phyloP scores from a whole-genome alignment of 2,888 invertebrate genomes.

The Tanytarsus gracilentus region DNA sequence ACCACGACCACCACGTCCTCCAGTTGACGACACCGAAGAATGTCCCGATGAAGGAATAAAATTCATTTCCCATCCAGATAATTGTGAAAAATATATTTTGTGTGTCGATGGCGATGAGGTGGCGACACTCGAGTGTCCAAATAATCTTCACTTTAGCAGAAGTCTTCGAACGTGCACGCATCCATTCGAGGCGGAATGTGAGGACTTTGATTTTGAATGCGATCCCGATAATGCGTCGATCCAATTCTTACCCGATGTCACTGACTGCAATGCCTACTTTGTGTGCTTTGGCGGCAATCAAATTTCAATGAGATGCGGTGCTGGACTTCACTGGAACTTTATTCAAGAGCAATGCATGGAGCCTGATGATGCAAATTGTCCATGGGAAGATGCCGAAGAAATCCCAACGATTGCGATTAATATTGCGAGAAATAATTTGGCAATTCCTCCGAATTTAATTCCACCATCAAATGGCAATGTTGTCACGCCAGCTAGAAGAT shows the following conservation, averaged over 20 bases:
- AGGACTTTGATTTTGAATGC: background rate
- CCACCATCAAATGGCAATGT: too few species aligned
- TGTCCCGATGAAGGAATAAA: conserved; percentile 17
- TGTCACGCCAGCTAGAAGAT: too few species aligned
- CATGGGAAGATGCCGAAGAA: background rate
- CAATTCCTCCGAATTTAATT: too few species aligned
- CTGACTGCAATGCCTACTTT: background rate
- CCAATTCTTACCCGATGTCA: background rate
- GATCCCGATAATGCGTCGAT: background rate
- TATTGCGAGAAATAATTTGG: too few species aligned
- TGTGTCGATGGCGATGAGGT: conserved; percentile 6
- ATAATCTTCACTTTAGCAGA: conserved; percentile 1
- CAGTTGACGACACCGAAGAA: background rate
- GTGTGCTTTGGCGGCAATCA: background rate
- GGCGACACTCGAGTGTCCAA: background rate
- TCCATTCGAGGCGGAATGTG: background rate
- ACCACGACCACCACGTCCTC: background rate
- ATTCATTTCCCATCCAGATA: conserved; percentile 13
- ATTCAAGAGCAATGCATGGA: background rate
- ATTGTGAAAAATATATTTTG: conserved; percentile 18
- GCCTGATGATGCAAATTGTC: background rate
- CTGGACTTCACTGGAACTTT: conserved; percentile 5
- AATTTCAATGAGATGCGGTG: conserved; percentile 3
- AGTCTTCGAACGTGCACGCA: background rate
- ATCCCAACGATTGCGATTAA: too few species aligned